phyloP scores from a whole-genome alignment of 2,888 invertebrate species.

The Willowsia nigromaculata region DNA sequence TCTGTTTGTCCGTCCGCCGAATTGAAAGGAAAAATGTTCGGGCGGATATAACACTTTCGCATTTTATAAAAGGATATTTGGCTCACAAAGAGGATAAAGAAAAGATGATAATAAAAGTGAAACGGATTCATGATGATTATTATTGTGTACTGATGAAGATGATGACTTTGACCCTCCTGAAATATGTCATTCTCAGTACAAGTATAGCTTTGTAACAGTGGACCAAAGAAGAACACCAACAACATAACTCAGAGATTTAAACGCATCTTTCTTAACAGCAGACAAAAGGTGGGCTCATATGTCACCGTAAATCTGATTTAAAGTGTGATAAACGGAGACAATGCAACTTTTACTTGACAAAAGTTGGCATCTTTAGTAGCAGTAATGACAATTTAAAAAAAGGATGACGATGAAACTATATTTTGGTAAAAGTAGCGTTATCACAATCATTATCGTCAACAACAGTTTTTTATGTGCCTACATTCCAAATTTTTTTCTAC shows the following conservation, averaged over 20 bases:
- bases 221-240: neutral
- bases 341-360: neutral
- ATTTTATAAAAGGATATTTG: neutral
- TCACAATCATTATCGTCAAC: neutral
- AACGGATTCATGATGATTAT: conserved; percentile 13
- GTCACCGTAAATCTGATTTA: conserved; percentile 39
- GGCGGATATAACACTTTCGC: neutral
- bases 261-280: neutral
- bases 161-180: conserved; percentile 29
- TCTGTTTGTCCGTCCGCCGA: neutral
- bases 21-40: neutral
- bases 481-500: neutral
- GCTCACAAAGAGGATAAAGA: conserved; percentile 11
- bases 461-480: neutral
- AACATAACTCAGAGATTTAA: neutral
- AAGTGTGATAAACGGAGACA: conserved; percentile 4
- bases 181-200: neutral
- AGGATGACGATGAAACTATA: neutral
- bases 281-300: neutral
- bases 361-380: neutral
- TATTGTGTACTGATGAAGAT: neutral
- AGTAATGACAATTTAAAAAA: neutral
- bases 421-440: conserved; percentile 9
- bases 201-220: neutral
- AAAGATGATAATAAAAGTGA: conserved; percentile 46